Evolutionary conservation across 2,797 vertebrate genomes (phyloP).

Genomic region (Anniella stebbinsi): DNA sequence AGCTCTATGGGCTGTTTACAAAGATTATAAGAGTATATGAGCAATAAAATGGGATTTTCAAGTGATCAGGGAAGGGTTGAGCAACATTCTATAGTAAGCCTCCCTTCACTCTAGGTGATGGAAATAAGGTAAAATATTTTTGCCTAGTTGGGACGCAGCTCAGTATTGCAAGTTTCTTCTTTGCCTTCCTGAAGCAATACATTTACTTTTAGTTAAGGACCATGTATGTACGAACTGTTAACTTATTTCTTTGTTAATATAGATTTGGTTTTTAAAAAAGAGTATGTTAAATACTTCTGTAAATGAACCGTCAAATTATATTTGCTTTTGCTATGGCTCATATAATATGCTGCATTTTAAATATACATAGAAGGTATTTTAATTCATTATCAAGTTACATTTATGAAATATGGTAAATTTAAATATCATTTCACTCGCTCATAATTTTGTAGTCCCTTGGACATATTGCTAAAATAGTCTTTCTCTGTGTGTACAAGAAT

Average conservation of each 20-base stretch:
- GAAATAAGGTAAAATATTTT: not conserved
- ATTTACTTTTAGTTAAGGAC: not conserved
- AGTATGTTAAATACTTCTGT: not conserved
- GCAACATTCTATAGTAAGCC: not conserved
- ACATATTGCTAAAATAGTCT: not conserved
- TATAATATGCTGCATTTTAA: not conserved
- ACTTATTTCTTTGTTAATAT: not conserved
- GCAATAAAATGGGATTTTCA: not conserved
- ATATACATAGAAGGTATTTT: not conserved
- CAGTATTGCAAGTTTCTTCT: not conserved
- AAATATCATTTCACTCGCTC: constrained; percentile 29
- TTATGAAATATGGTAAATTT: constrained; percentile 27
- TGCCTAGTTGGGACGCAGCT: not conserved
- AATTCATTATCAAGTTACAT: not conserved
- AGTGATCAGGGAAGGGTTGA: not conserved
- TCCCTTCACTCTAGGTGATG: not conserved
- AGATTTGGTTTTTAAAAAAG: not conserved
- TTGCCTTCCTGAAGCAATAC: not conserved
- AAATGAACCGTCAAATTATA: not conserved
- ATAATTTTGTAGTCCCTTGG: not conserved
- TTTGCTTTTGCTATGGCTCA: not conserved
- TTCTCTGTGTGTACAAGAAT: not conserved
- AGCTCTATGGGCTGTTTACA: no score
- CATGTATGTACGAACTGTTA: not conserved
- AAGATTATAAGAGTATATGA: no score